Evolutionary conservation across 2,113 vertebrate genomes (phyloP), one percentile per base, ranked within the genome.

Genomic region (Pteropus alecto): DNA sequence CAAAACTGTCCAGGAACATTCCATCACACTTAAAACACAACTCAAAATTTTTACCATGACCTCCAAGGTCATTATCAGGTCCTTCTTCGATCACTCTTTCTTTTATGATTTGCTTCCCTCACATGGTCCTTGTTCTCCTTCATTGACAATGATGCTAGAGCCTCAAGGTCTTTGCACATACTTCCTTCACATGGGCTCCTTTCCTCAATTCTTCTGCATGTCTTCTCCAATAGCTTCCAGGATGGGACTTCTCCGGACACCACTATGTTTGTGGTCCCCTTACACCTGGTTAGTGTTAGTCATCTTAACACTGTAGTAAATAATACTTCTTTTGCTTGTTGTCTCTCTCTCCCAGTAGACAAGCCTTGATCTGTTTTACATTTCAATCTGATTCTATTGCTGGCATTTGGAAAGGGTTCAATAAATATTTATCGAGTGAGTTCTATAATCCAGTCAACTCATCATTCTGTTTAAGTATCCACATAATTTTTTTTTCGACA

Each of bases 391-490:
- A 87, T 94, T 87, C 54, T 90, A 54, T 85, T 38, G 26, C 65
- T 90, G 35, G 7, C 19, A 71, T 70, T 67, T 35, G 71, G 46
- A 81, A 87, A 92, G 2, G 26, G 58, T 82, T 94, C 56, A 94
- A 13, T 94, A 93, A 89, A 92, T 97, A 82, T 91, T 85, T 94
- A 87, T 67, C 86, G 58, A 92, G 22, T 63, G 51, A 92, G 48
- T 95, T 96, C 70, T 21, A 43, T 84, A 94, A 90, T 74, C 16
- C 14, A 58, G 6, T 92, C 35, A 95, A 86, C 51, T 95, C 54
- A 43, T 86, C 5, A 9, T 92, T 96, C 70, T 65, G 10, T 94
- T 96, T 68, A 87, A 90, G 43, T 93, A 87, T 65, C 14, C 5
- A 90, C 54, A 28, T 74, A 19, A 61, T 35, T 67, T 97, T 28